These are phyloP conservation scores for Telenomus remus DNA, from an alignment of 1,140 invertebrate genomes.

Conservation along the genomic window DNA sequence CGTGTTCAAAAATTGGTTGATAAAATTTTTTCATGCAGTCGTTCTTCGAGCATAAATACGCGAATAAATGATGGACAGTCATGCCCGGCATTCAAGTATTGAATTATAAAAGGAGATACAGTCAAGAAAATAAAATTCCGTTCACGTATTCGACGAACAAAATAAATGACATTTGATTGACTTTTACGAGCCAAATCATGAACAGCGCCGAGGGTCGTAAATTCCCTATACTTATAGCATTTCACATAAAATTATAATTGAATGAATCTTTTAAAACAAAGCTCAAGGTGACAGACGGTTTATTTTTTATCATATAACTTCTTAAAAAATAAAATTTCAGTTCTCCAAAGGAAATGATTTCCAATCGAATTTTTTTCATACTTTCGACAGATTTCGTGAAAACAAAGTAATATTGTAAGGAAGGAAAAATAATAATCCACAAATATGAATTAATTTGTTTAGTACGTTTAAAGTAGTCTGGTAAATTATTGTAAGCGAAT, in stretches of 20 bases:
- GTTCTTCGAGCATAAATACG: neutral
- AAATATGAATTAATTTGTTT: too few relatives aligned
- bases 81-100: slow-evolving; percentile 18
- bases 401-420: too few relatives aligned
- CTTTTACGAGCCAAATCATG: slow-evolving; percentile 45
- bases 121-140: slow-evolving; percentile 40
- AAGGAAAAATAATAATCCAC: too few relatives aligned
- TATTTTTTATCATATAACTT: slow-evolving; percentile 18
- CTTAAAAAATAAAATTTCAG: neutral
- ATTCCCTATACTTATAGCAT: slow-evolving; percentile 14
- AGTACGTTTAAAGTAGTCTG: too few relatives aligned
- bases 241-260: slow-evolving; percentile 44
- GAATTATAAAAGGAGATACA: slow-evolving; percentile 33
- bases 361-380: too few relatives aligned
- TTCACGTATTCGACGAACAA: slow-evolving; percentile 45
- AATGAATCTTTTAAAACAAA: slow-evolving; percentile 25
- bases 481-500: neutral
- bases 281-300: slow-evolving; percentile 12
- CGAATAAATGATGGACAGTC: slow-evolving; percentile 13
- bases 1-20: neutral
- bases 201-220: slow-evolving; percentile 27
- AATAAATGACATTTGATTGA: slow-evolving; percentile 49
- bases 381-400: too few relatives aligned
- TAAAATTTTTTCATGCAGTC: neutral
- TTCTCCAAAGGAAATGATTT: too few relatives aligned